These are phyloP conservation scores for Rosalia funebris DNA, from an alignment of 2,888 invertebrate species.

Conservation along the genomic window DNA sequence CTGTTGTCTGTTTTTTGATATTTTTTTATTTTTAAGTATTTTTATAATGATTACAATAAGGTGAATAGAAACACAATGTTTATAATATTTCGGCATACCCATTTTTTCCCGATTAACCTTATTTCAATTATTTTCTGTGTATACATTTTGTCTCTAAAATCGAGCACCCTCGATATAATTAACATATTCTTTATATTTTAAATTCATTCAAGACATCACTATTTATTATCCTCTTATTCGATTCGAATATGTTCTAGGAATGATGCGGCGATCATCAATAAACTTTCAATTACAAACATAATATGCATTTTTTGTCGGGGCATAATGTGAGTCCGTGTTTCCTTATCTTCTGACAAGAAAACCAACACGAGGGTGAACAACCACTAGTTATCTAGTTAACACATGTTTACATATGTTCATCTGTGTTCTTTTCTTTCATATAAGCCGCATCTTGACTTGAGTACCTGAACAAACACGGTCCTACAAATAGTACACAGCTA, in stretches of 20 bases:
- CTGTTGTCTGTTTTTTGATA: no score
- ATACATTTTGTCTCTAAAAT: no score
- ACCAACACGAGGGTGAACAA: constrained; percentile 48
- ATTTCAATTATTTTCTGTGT: no score
- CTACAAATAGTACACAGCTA: constrained; percentile 23
- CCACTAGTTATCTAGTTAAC: constrained; percentile 51
- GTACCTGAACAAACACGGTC: constrained; percentile 49
- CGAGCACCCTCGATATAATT: no score
- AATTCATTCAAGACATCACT: no score
- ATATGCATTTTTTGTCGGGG: constrained; percentile 36
- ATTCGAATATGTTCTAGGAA: not conserved
- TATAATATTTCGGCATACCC: no score
- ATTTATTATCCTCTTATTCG: not conserved
- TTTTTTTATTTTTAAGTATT: no score
- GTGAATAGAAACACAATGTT: no score
- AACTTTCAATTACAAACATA: constrained; percentile 34
- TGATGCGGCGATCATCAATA: constrained; percentile 39
- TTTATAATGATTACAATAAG: no score
- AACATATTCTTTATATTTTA: no score
- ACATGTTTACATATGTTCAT: constrained; percentile 54
- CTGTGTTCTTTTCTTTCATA: constrained; percentile 44
- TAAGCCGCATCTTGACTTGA: constrained; percentile 41
- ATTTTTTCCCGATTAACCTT: no score
- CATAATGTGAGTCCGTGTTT: constrained; percentile 42
- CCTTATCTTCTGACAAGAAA: constrained; percentile 44